Base-by-base conservation (phyloP, 2,888 invertebrate species). In the Nudaria mundana region DNA sequence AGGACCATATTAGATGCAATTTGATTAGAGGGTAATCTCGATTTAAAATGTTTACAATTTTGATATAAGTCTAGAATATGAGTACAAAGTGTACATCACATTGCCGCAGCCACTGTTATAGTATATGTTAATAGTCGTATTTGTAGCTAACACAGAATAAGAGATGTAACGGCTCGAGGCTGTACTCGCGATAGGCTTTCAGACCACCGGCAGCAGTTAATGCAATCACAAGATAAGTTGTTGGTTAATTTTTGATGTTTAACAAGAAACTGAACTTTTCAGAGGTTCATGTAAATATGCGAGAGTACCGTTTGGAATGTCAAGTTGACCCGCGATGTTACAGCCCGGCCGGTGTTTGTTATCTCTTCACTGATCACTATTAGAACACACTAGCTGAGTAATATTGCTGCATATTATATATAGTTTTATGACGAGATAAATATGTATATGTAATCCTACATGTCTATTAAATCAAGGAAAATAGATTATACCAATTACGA, bases 381-480 rank as follows among this genome's bases (percentile, higher is more conserved):
- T 83, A 83, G 83, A 44, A 74, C 79, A 85, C 85, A 71, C 77
- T 86, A 85, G 85, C 78, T 77, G 79, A 76, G 65, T 84, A 83
- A 81, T n/a, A 81, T 80, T 81, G 80, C 77, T 80, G 80, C 85
- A 81, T 83, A 70, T 56, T 79, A 81, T 86, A 81, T 86, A 86
- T 86, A 86, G 87, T 87, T 86, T 85, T 84, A 86, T 86, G 84
- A 81, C 78, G 82, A 82, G 71, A 82, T 81, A 76, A 86, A 81
- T 86, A 86, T 87, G 85, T 86, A 86, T 83, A 85, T 88, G 85
- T 88, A 88, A 87, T 85, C 87, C 87, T 88, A 87, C 87, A 83
- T 87, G 87, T 88, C 87, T 88, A 88, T 88, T 88, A 87, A 87
- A 88, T 85, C 80, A 66, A 80, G 84, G 81, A 85, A 84, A 86